phyloP scores from a whole-genome alignment of 2,797 vertebrate genomes.

The Phalloptychus januarius region DNA sequence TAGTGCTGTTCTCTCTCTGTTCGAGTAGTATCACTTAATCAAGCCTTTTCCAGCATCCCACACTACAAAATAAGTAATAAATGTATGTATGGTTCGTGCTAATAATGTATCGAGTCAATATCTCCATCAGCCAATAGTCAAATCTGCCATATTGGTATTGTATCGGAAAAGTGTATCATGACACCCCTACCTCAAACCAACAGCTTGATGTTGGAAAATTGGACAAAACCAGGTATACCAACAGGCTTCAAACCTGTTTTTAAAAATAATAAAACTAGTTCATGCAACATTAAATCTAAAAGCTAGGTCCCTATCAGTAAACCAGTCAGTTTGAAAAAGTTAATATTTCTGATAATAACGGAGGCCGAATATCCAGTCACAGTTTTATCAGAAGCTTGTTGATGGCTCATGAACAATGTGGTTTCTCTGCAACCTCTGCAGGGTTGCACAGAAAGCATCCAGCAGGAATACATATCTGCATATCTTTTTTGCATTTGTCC shows the following conservation, averaged over 20 bases:
- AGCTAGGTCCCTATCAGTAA: neutral
- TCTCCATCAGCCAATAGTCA: too few relatives aligned
- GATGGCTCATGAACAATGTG: neutral
- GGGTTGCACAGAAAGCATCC: neutral
- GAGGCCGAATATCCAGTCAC: neutral
- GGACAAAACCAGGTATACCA: neutral
- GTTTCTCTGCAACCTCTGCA: neutral
- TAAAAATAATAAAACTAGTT: neutral
- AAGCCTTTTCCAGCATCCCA: too few relatives aligned
- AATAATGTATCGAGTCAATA: too few relatives aligned
- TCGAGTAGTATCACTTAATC: too few relatives aligned
- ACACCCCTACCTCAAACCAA: neutral
- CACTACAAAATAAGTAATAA: too few relatives aligned
- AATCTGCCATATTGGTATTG: too few relatives aligned
- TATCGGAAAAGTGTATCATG: too few relatives aligned
- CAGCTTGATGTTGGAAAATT: neutral
- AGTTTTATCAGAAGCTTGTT: neutral
- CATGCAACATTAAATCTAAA: neutral
- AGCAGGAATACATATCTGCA: neutral
- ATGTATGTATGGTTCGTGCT: too few relatives aligned
- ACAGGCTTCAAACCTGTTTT: neutral
- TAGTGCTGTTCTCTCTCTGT: too few relatives aligned
- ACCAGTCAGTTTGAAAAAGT: neutral
- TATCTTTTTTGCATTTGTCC: neutral
- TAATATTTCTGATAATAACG: neutral